Evolutionary conservation across 2,113 vertebrate genomes (phyloP).

Genomic region (Atrichornis clamosus): DNA sequence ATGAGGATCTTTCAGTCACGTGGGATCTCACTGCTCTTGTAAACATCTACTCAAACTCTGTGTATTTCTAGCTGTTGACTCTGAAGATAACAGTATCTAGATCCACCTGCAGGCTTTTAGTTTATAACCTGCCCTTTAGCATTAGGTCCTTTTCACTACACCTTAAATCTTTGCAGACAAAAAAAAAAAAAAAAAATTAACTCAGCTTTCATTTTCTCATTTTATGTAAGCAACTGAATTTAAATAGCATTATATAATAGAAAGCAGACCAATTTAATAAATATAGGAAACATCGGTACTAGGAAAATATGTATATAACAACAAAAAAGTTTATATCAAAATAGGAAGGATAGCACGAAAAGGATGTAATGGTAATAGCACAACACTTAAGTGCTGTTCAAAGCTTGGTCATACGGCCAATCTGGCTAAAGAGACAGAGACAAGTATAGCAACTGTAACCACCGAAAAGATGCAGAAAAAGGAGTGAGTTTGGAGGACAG

Average conservation of each 20-base stretch:
- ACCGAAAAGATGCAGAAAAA: not conserved
- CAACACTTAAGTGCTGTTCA: not conserved
- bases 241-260: not conserved
- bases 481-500: fast-evolving
- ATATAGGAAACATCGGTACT: not conserved
- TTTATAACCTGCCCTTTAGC: not conserved
- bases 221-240: not conserved
- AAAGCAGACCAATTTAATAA: not conserved
- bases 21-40: not conserved
- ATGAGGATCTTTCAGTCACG: not conserved
- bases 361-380: not conserved
- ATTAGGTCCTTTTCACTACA: not conserved
- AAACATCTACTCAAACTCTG: not conserved
- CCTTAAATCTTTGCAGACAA: not conserved
- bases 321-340: not conserved
- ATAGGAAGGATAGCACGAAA: not conserved
- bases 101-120: not conserved
- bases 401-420: not conserved
- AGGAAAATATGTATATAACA: fast-evolving
- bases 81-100: constrained; percentile 39
- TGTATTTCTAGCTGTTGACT: constrained; percentile 17
- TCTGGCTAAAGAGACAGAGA: not conserved
- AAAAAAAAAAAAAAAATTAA: not conserved
- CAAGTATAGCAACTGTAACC: not conserved
- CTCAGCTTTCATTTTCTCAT: not conserved